phyloP scores from a whole-genome alignment of 2,113 vertebrate species.

The Rhinichthys klamathensis region DNA sequence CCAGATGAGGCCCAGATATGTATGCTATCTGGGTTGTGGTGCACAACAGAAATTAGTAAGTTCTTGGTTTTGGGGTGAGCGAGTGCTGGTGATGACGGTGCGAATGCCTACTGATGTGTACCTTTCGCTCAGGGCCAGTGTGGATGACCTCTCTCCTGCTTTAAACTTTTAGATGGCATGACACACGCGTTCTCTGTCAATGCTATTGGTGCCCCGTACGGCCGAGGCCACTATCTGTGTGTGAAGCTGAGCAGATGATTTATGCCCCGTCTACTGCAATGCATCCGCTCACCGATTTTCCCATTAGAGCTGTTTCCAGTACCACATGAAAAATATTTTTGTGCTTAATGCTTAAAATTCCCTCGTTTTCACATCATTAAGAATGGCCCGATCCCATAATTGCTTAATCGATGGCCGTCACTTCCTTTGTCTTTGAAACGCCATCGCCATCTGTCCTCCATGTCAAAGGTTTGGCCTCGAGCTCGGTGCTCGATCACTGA shows the following conservation, averaged over 20 bases:
- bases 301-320: conserved; percentile 52
- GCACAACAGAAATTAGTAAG: not conserved
- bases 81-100: not conserved
- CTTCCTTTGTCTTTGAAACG: not conserved
- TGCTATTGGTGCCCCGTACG: conserved; percentile 28
- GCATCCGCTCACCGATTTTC: conserved; percentile 53
- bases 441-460: not conserved
- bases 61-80: not conserved
- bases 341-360: conserved; percentile 21
- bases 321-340: conserved; percentile 41
- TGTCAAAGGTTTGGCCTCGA: conserved; percentile 31
- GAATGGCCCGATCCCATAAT: conserved; percentile 26
- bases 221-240: conserved; percentile 38
- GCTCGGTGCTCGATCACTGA: conserved; percentile 38
- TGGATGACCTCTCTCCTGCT: conserved; percentile 1
- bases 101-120: not conserved
- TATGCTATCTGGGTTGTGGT: not conserved
- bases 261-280: conserved; percentile 47
- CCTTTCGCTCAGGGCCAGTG: not conserved
- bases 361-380: not conserved
- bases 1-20: no score
- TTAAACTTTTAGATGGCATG: not conserved
- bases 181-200: not conserved
- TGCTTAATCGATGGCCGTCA: conserved; percentile 35
- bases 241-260: conserved; percentile 48